Evolutionary conservation across 2,113 vertebrate species (phyloP).

Genomic region (Perca fluviatilis): DNA sequence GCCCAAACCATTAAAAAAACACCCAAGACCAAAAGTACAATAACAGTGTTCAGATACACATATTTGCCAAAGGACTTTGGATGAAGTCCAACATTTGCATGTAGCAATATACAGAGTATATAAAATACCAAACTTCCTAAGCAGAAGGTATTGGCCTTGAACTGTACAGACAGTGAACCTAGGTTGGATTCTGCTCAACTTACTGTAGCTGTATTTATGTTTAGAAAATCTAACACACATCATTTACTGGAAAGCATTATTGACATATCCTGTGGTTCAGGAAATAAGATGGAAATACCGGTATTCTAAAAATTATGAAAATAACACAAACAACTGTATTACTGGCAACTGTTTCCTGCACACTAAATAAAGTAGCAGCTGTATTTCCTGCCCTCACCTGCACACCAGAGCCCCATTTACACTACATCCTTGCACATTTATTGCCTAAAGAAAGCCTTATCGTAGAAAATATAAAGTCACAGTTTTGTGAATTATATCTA

Average conservation of each 20-base stretch:
- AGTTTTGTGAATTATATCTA: slow-evolving; percentile 34
- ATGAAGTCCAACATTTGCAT: background rate
- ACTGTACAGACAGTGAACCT: background rate
- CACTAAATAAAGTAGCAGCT: slow-evolving; percentile 22
- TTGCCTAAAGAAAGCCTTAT: slow-evolving; percentile 26
- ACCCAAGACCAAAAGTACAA: background rate
- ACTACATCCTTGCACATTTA: background rate
- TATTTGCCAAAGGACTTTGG: too few relatives aligned
- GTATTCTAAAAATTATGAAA: background rate
- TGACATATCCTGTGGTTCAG: background rate
- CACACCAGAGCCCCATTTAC: slow-evolving; percentile 19
- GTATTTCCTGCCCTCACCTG: slow-evolving; percentile 1
- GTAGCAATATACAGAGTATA: background rate
- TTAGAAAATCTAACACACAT: background rate
- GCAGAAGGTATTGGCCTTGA: background rate
- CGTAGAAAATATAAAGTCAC: slow-evolving; percentile 19
- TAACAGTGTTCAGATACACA: too few relatives aligned
- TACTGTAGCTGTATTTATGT: background rate
- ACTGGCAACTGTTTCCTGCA: slow-evolving; percentile 5
- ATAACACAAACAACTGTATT: background rate
- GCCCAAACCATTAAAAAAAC: background rate
- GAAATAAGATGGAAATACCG: background rate
- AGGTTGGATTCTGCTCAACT: background rate
- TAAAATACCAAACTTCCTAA: background rate
- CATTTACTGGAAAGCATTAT: background rate